A percentile compares a stretch with the other conserved stretches of the same genome.
These are phyloP conservation scores for Takifugu ocellatus DNA, from an alignment of 2,797 vertebrate species.

Conservation along the genomic window DNA sequence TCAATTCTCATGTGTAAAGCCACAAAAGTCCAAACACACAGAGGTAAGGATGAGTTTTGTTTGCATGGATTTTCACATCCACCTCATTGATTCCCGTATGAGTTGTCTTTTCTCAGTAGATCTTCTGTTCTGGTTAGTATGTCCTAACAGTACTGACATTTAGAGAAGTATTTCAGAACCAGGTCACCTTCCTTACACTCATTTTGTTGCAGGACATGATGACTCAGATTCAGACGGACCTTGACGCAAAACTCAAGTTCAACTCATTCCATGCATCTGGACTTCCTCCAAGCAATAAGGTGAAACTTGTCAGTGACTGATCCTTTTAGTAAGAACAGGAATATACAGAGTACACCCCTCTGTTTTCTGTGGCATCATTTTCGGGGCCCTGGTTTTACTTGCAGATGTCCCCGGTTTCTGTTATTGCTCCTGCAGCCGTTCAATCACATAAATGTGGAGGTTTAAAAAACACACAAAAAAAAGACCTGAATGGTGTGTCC, in stretches of 20 bases:
- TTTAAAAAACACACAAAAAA: too few species aligned
- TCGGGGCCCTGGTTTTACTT: too few species aligned
- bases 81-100: background rate
- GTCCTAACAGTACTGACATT: background rate
- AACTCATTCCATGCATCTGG: slow-evolving; percentile 46
- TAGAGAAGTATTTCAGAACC: background rate
- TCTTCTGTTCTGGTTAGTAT: background rate
- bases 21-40: slow-evolving; percentile 66
- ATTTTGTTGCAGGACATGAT: slow-evolving; percentile 58
- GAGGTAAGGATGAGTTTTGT: slow-evolving; percentile 49
- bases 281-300: slow-evolving; percentile 56
- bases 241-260: slow-evolving; percentile 65
- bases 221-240: slow-evolving; percentile 64
- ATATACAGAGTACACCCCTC: too few species aligned
- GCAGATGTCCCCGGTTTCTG: too few species aligned
- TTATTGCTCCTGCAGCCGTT: too few species aligned
- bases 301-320: slow-evolving; percentile 10
- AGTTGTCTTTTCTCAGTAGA: background rate
- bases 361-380: too few species aligned
- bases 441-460: too few species aligned
- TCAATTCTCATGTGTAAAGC: slow-evolving; percentile 76
- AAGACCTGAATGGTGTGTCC: too few species aligned
- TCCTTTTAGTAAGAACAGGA: background rate
- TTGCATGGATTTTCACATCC: background rate
- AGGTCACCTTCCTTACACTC: slow-evolving; percentile 5